Percentiles rank a stretch among this genome's conserved stretches.
phyloP scores from a whole-genome alignment of 1,140 invertebrate species.

The Druon quercuslanigerum region DNA sequence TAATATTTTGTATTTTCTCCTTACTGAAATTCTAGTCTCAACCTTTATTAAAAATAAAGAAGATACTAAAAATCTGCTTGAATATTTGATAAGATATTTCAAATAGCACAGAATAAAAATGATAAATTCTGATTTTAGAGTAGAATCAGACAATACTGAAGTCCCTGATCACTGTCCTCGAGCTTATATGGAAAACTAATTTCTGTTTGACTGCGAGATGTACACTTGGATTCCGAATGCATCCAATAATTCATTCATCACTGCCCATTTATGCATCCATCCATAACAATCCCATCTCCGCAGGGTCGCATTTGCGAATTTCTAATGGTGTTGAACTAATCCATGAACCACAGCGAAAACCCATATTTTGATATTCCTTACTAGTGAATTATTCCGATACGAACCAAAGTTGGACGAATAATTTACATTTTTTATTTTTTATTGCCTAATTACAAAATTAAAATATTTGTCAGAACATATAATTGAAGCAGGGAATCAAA shows the following conservation, averaged over 20 bases:
- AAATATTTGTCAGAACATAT: no score
- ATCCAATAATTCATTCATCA: conserved; percentile 27
- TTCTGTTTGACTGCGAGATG: conserved; percentile 14
- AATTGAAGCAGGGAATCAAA: no score
- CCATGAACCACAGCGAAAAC: background rate
- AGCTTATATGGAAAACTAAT: conserved; percentile 15
- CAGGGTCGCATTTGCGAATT: conserved; percentile 12
- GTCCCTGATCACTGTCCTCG: background rate
- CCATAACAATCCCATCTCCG: conserved; percentile 17
- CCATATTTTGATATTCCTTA: background rate
- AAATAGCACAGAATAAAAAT: no score
- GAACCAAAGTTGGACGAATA: background rate
- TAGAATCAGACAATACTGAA: no score
- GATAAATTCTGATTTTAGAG: no score
- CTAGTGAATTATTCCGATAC: background rate
- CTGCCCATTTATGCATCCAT: conserved; percentile 22
- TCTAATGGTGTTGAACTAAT: conserved; percentile 23
- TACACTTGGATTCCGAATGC: background rate
- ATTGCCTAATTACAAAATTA: no score
- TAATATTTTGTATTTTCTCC: no score
- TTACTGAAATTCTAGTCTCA: no score
- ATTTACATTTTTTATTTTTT: no score
- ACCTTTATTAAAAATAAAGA: no score
- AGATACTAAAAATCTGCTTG: no score
- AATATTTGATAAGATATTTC: no score